Conservation (phyloP, 1,140 invertebrate genomes). For the Heterodera carotae region DNA sequence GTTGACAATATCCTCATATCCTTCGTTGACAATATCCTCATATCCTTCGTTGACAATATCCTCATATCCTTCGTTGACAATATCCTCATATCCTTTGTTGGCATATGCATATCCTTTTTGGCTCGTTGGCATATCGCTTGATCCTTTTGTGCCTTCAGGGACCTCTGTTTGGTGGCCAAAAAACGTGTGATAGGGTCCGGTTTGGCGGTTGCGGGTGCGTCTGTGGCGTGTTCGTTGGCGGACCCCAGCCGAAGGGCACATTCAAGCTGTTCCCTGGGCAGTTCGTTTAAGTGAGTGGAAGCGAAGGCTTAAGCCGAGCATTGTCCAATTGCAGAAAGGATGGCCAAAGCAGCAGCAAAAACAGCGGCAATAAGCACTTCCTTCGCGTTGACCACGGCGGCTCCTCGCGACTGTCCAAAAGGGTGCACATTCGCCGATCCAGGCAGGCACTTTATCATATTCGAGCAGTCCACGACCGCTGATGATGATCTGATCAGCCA, state of each 20-base stretch:
- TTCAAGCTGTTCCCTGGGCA: slow-evolving; percentile 59
- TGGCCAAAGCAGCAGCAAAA: slow-evolving; percentile 41
- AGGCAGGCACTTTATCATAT: slow-evolving; percentile 53
- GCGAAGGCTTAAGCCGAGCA: neutral
- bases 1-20: too few relatives aligned
- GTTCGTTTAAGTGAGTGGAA: slow-evolving; percentile 48
- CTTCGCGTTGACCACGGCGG: slow-evolving; percentile 60
- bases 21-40: too few relatives aligned
- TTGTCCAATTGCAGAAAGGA: slow-evolving; percentile 44
- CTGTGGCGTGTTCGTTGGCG: neutral
- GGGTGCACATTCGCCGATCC: slow-evolving; percentile 62
- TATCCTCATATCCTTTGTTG: too few relatives aligned
- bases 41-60: too few relatives aligned
- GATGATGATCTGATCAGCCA: neutral
- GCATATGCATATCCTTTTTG: too few relatives aligned
- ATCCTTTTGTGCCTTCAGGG: slow-evolving; percentile 45
- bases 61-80: too few relatives aligned
- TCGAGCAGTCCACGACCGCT: too few relatives aligned
- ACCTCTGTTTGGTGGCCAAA: slow-evolving; percentile 48
- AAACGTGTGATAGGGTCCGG: slow-evolving; percentile 29
- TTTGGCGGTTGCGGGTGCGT: slow-evolving; percentile 12
- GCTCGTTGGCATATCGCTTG: too few relatives aligned
- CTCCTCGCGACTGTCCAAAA: slow-evolving; percentile 50
- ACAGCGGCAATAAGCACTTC: slow-evolving; percentile 57
- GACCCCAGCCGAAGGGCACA: slow-evolving; percentile 47